Evolutionary conservation across 2,113 vertebrate genomes (phyloP).

Genomic region (Centrocercus urophasianus): DNA sequence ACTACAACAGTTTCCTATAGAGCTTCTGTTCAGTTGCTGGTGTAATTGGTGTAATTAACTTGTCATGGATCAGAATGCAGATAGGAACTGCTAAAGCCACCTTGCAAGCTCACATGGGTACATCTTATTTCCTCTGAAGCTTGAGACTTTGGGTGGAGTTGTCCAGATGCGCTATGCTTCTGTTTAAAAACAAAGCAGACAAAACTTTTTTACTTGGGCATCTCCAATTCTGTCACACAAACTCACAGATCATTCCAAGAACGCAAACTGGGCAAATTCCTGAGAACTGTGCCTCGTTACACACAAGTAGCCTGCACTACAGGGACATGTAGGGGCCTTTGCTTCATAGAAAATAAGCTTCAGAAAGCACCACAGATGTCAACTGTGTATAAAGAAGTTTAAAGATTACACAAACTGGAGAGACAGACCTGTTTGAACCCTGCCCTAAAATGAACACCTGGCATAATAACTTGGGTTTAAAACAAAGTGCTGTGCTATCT

Average conservation of each 20-base stretch:
- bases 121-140: not conserved
- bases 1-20: slow-evolving; percentile 68
- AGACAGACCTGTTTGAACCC: not conserved
- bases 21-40: slow-evolving; percentile 64
- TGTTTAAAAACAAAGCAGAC: not conserved
- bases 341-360: not conserved
- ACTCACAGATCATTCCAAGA: not conserved
- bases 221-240: not conserved
- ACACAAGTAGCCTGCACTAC: not conserved
- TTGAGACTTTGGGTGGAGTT: not conserved
- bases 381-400: not conserved
- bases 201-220: not conserved
- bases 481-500: too few species aligned
- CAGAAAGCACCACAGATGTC: not conserved
- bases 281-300: fast-evolving
- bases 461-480: not conserved
- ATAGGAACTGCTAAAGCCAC: slow-evolving; percentile 53
- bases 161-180: not conserved
- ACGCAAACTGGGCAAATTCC: not conserved
- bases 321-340: fast-evolving
- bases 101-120: slow-evolving; percentile 16
- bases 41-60: slow-evolving; percentile 73
- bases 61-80: slow-evolving; percentile 65
- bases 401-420: not conserved
- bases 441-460: not conserved